Base-by-base conservation (phyloP, 2,797 vertebrate genomes). In the Sebastes nivosus region DNA sequence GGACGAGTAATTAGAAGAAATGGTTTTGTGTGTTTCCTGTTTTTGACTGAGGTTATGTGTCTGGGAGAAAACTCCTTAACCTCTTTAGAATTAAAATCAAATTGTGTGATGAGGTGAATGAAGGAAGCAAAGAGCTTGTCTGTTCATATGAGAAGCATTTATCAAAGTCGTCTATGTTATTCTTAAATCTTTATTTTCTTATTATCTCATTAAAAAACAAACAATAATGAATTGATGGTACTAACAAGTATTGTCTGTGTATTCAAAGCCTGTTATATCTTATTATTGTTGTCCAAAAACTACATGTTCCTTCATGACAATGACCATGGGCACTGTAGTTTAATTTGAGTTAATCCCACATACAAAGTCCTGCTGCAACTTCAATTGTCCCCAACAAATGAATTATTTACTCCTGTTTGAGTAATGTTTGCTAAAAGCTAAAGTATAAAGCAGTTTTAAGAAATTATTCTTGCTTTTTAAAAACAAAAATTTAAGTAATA, bases 261-360 rank as follows among this genome's bases (percentile, higher is more conserved):
- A 46, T 66, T 16, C 16, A 46, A 27, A 67, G 16, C 65, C 16
- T 11, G 16, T 1, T 42, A 18, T 6, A n/a, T 8, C 5, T 52
- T 25, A 14, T 25, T 58, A 58, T 50, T 50, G 38, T 46, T 46
- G 38, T 46, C 38, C 0, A 6, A 46, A 46, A 46, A 46, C 38
- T 0, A 38, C n/a, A 8, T 13, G 12, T 11, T 27, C 24, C 24
- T 20, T 27, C 9, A 3, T 27, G 1, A 29, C 0, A 10, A n/a
- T 67, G 61, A 64, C 36, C 18, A n/a, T n/a, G 46, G 20, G n/a
- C 32, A 36, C n/a, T 65, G 34, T 25, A 42, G 50, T 69, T 6
- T 69, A 55, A 11, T 57, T 38, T 38, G 32, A 70, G 50, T 68
- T 12, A 20, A 58, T 71, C 46, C n/a, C 8, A 1, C 64, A 16